Evolutionary conservation across 2,113 vertebrate species (phyloP).

Genomic region (Riparia riparia): DNA sequence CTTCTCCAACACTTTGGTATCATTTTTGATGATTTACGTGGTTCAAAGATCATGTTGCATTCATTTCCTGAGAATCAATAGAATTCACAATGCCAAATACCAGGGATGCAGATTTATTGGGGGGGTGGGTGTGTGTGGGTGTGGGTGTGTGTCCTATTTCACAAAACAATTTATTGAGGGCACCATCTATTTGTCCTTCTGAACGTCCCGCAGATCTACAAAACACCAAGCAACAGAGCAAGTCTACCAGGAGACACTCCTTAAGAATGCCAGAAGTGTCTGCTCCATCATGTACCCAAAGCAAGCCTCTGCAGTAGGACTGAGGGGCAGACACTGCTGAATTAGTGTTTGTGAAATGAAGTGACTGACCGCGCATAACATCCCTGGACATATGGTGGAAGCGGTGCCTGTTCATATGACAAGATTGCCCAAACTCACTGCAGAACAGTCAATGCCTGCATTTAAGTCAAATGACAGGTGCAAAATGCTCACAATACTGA

Average conservation of each 20-base stretch:
- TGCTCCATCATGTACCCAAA: accelerated
- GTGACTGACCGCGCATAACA: background rate
- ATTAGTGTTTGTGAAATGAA: background rate
- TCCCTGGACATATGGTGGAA: background rate
- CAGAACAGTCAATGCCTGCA: background rate
- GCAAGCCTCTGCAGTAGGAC: background rate
- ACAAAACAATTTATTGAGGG: background rate
- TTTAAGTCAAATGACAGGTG: background rate
- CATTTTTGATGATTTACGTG: accelerated
- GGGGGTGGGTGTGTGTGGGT: too few relatives aligned
- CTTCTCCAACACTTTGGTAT: background rate
- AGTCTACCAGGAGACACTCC: background rate
- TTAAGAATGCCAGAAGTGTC: background rate
- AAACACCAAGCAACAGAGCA: background rate
- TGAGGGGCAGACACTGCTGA: background rate
- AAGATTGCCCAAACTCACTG: background rate
- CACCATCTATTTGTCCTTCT: background rate
- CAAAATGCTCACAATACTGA: background rate
- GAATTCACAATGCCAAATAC: background rate
- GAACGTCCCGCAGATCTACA: background rate
- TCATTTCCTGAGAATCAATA: background rate
- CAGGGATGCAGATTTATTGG: background rate
- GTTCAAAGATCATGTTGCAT: background rate
- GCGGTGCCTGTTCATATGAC: background rate
- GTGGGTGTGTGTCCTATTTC: background rate